phyloP scores from a whole-genome alignment of 2,113 vertebrate species.

The Periophthalmodon schlosseri region DNA sequence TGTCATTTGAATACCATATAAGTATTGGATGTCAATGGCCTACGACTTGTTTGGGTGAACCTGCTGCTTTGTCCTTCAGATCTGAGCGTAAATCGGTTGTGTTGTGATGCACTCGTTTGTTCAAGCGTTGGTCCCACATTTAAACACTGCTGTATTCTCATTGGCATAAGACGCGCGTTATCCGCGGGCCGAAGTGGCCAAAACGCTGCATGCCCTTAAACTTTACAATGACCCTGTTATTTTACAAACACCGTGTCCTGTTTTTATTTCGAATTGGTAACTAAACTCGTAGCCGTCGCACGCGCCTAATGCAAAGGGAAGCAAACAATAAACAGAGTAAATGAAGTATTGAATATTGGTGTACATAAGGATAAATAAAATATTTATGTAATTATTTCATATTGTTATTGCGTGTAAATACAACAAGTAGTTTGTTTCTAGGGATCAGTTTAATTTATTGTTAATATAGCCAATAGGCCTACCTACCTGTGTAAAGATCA shows the following conservation, averaged over 20 bases:
- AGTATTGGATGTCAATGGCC: constrained; percentile 81
- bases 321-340: constrained; percentile 62
- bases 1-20: constrained; percentile 79
- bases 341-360: constrained; percentile 86
- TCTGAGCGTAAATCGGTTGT: constrained; percentile 55
- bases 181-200: constrained; percentile 20
- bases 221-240: background rate
- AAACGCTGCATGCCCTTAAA: constrained; percentile 80
- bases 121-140: constrained; percentile 66
- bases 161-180: background rate
- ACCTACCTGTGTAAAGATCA: constrained; percentile 88
- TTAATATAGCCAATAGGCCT: constrained; percentile 76
- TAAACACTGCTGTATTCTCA: constrained; percentile 77
- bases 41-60: constrained; percentile 54
- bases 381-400: constrained; percentile 99
- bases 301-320: constrained; percentile 82
- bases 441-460: constrained; percentile 99
- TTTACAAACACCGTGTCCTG: background rate
- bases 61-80: constrained; percentile 77
- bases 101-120: constrained; percentile 72
- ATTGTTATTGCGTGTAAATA: constrained; percentile 99
- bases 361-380: constrained; percentile 91
- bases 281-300: constrained; percentile 39
- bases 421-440: constrained; percentile 88
- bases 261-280: constrained; percentile 28